These are phyloP conservation scores for Drosophila ironensis DNA, from an alignment of 1,140 invertebrate genomes.

Conservation along the genomic window DNA sequence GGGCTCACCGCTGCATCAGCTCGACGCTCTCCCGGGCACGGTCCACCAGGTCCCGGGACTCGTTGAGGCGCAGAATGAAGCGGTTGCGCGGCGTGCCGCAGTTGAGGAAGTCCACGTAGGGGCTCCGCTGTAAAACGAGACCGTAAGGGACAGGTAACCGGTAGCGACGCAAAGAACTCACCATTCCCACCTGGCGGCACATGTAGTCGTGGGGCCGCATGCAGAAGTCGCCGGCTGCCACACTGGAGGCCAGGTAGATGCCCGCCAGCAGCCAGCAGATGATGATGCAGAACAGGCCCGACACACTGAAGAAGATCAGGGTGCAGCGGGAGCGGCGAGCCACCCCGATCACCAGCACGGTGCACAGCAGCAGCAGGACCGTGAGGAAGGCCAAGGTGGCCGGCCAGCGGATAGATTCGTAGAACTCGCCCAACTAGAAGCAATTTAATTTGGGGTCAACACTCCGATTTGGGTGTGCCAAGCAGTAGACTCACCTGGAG, in stretches of 20 bases:
- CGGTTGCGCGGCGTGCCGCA: constrained; percentile 79
- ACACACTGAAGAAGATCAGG: constrained; percentile 90
- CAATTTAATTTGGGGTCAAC: too few relatives aligned
- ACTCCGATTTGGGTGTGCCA: too few relatives aligned
- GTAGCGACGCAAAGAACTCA: constrained; percentile 52
- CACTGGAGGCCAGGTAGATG: constrained; percentile 87
- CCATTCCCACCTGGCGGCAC: constrained; percentile 81
- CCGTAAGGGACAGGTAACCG: background rate
- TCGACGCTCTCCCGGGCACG: constrained; percentile 75
- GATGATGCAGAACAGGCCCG: constrained; percentile 91
- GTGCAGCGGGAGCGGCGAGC: constrained; percentile 91
- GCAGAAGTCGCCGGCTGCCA: constrained; percentile 89
- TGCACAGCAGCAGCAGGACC: constrained; percentile 89
- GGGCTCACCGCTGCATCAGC: constrained; percentile 64
- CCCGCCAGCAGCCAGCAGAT: constrained; percentile 91
- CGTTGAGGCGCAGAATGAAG: constrained; percentile 78
- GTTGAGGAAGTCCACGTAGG: constrained; percentile 79
- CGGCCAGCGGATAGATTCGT: constrained; percentile 88
- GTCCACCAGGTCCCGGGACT: constrained; percentile 79
- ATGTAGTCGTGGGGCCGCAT: constrained; percentile 85
- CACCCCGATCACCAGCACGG: constrained; percentile 91
- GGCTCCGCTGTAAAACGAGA: constrained; percentile 58
- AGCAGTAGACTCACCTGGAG: constrained; percentile 83
- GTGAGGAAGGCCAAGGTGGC: constrained; percentile 90
- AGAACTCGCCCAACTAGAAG: constrained; percentile 82